A percentile compares a stretch with the other conserved stretches of the same genome.
Evolutionary conservation across 2,113 vertebrate genomes (phyloP).

Genomic region (Plectropomus leopardus): DNA sequence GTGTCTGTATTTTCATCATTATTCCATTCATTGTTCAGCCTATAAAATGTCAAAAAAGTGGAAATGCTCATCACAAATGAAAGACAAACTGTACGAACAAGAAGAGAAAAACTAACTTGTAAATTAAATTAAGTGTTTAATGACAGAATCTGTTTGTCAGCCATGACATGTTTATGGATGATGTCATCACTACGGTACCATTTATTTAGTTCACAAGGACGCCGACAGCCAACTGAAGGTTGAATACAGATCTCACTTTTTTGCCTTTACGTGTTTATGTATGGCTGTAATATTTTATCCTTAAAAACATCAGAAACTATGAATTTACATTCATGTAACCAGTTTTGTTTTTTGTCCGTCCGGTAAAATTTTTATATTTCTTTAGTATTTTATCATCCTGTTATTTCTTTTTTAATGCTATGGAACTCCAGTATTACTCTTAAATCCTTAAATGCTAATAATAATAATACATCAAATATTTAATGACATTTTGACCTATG

Average conservation of each 20-base stretch:
- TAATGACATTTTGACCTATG: too few relatives aligned
- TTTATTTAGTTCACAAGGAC: background rate
- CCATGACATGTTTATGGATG: background rate
- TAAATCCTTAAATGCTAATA: too few relatives aligned
- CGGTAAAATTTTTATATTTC: too few relatives aligned
- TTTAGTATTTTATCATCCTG: too few relatives aligned
- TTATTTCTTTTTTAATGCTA: too few relatives aligned
- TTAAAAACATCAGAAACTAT: background rate
- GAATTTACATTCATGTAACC: too few relatives aligned
- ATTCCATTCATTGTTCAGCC: too few relatives aligned
- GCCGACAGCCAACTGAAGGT: background rate
- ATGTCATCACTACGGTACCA: background rate
- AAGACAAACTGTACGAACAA: background rate
- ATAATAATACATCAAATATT: too few relatives aligned
- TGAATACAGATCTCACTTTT: constrained; percentile 4
- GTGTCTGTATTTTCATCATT: too few relatives aligned
- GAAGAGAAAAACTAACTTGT: background rate
- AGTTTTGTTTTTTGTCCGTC: too few relatives aligned
- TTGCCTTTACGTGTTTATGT: background rate
- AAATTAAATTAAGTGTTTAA: background rate
- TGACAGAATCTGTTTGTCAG: background rate
- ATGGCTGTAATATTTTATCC: background rate
- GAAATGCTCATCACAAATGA: background rate
- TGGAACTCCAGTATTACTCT: too few relatives aligned
- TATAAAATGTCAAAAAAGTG: too few relatives aligned